Percentiles rank a stretch among this genome's conserved stretches.
phyloP scores from a whole-genome alignment of 1,140 invertebrate species.

The Dolichoris vasculosae region DNA sequence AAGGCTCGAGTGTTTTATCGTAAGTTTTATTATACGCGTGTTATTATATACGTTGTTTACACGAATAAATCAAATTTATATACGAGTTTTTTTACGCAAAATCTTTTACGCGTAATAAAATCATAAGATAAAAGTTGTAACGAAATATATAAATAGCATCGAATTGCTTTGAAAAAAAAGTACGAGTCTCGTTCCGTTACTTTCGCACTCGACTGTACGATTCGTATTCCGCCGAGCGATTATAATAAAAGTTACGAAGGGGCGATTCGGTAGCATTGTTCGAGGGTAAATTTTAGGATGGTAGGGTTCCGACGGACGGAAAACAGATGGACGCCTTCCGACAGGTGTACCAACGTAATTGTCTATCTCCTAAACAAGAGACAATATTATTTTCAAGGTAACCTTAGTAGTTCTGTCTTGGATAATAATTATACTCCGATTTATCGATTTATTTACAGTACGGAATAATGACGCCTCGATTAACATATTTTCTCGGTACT shows the following conservation, averaged over 20 bases:
- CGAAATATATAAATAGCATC: background rate
- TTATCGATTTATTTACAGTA: too few species aligned
- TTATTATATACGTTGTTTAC: too few species aligned
- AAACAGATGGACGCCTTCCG: conserved; percentile 29
- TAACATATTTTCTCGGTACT: too few species aligned
- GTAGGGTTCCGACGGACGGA: conserved; percentile 13
- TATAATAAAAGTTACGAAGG: background rate
- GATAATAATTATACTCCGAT: background rate
- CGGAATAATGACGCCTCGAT: too few species aligned
- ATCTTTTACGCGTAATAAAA: too few species aligned
- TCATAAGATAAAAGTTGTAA: background rate
- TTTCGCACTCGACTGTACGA: background rate
- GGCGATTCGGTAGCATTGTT: conserved; percentile 5
- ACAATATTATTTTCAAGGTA: background rate
- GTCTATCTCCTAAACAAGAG: background rate
- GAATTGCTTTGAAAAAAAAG: background rate
- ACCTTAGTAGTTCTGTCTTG: background rate
- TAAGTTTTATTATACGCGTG: too few species aligned
- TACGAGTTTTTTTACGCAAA: too few species aligned
- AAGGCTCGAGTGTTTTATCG: too few species aligned
- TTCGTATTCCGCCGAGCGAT: background rate
- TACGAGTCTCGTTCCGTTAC: background rate
- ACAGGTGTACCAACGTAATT: conserved; percentile 17
- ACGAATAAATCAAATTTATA: too few species aligned
- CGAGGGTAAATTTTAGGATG: conserved; percentile 20